Percentiles rank a stretch among this genome's conserved stretches.
These are phyloP conservation scores for Melierax canorus DNA, from an alignment of 2,113 vertebrate genomes.

Conservation along the genomic window DNA sequence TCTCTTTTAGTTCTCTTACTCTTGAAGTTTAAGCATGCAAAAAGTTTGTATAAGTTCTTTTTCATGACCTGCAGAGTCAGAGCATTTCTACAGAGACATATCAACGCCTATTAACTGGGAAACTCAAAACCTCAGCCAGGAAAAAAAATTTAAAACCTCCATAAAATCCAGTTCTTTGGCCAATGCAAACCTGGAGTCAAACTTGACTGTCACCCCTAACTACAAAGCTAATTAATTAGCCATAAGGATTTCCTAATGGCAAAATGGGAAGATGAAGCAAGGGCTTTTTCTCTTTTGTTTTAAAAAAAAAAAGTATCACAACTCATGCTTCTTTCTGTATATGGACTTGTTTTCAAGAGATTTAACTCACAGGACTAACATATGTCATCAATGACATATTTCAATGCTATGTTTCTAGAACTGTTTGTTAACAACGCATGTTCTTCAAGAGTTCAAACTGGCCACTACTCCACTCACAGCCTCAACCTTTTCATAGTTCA, in stretches of 20 bases:
- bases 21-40: background rate
- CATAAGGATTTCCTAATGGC: background rate
- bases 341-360: background rate
- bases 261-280: background rate
- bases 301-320: background rate
- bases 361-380: background rate
- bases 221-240: background rate
- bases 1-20: background rate
- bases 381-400: background rate
- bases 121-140: background rate
- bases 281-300: background rate
- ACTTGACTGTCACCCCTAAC: background rate
- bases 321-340: background rate
- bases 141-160: background rate
- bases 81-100: background rate
- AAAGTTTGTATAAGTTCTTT: background rate
- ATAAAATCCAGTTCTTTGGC: background rate
- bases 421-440: background rate
- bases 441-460: background rate
- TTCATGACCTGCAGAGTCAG: background rate
- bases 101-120: background rate
- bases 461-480: background rate
- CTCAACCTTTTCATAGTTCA: background rate
- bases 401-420: background rate
- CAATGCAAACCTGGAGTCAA: background rate